Evolutionary conservation across 1,140 invertebrate genomes (phyloP), one percentile per base, ranked within the genome.

Genomic region (Brachionus manjavacas): DNA sequence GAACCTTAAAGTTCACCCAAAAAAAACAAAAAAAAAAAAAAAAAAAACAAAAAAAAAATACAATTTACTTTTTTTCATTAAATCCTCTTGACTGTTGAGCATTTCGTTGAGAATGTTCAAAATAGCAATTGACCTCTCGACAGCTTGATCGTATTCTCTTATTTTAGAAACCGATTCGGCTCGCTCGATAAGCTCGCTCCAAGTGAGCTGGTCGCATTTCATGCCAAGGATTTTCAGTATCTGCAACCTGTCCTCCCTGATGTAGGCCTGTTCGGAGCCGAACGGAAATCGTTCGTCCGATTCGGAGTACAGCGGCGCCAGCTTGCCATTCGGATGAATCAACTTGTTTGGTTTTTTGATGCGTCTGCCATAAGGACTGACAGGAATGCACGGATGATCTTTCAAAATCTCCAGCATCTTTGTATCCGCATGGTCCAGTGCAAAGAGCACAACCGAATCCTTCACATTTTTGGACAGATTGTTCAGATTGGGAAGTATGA

Each of bases 401-500:
- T 78, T 74, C 8, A 84, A 28, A 43, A 84, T 84, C 23, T 72
- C 43, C 2, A 84, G n/a, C 83, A 84, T 84, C 55, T 74, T 52
- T 8, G 49, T 52, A n/a, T 84, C 83, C 9, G 68, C 66, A 46
- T 84, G 66, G 46, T 84, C 83, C 20, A 84, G 70, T n/a, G 83
- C 83, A 49, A 76, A 76, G 23, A 84, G 20, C 28, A 84, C 83
- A 11, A 84, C 31, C 25, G 68, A 70, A n/a, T 84, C 83, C 25
- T 84, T 84, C 8, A 84, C 83, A 66, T 84, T 84, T 43, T 76
- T 72, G 3, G 28, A 23, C 12, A 84, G 16, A 64, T 39, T 68
- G 41, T 84, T 84, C 16, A 84, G 31, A 84, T 84, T 84, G 8
- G 83, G 83, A 8, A 84, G 23, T 14, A 84, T 52, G 14, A 84